Evolutionary conservation across 2,797 vertebrate species (phyloP).

Genomic region (Ptychobarbus kaznakovi): DNA sequence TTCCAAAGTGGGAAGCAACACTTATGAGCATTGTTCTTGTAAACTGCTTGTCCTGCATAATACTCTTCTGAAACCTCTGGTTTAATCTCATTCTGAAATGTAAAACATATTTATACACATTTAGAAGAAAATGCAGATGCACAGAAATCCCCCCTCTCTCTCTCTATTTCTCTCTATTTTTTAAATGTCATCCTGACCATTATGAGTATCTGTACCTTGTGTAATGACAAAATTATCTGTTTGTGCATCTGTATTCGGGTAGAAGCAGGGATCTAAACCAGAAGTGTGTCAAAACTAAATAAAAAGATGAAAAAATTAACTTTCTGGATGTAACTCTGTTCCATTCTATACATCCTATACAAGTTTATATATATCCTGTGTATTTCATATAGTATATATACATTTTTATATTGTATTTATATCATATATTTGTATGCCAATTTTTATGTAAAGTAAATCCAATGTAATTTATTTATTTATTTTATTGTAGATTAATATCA

Average conservation of each 20-base stretch:
- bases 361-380: not conserved
- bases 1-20: not conserved
- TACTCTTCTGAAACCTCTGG: not conserved
- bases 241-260: not conserved
- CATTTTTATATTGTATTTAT: no score
- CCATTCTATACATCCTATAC: not conserved
- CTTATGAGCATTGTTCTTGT: not conserved
- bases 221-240: not conserved
- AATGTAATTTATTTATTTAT: not conserved
- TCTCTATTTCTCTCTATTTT: no score
- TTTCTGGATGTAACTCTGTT: not conserved
- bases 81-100: not conserved
- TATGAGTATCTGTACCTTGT: not conserved
- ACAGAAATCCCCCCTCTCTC: no score
- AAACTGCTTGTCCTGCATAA: not conserved
- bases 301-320: not conserved
- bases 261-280: not conserved
- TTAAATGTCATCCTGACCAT: not conserved
- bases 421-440: no score
- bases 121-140: not conserved
- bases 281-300: not conserved
- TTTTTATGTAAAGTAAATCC: not conserved
- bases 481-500: not conserved
- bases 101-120: not conserved
- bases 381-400: not conserved